phyloP scores from a whole-genome alignment of 2,797 vertebrate species.

The Phalloptychus januarius region DNA sequence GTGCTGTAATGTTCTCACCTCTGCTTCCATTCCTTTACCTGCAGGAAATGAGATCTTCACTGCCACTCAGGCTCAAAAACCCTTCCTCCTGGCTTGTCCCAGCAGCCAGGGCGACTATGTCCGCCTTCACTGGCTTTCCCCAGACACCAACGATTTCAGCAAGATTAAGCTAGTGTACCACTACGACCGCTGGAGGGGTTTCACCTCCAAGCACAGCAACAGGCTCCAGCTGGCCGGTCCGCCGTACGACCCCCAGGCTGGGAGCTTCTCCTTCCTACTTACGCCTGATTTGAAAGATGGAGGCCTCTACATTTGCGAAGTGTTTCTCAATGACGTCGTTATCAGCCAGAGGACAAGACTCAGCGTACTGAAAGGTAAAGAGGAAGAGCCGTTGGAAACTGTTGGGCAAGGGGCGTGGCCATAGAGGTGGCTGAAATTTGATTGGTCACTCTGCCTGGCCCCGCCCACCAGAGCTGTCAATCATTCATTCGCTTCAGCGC shows the following conservation, averaged over 20 bases:
- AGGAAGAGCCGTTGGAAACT: not conserved
- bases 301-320: conserved; percentile 76
- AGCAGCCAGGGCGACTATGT: conserved; percentile 73
- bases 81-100: conserved; percentile 66
- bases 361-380: conserved; percentile 78
- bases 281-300: conserved; percentile 61
- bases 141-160: conserved; percentile 12
- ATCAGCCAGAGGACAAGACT: conserved; percentile 63
- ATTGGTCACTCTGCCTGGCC: too few relatives aligned
- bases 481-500: not conserved
- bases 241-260: conserved; percentile 46
- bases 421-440: too few relatives aligned
- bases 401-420: too few relatives aligned
- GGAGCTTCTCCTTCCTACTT: conserved; percentile 75
- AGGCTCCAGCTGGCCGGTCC: conserved; percentile 53
- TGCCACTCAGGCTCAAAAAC: conserved; percentile 35
- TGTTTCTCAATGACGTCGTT: conserved; percentile 63
- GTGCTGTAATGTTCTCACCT: conserved; percentile 23
- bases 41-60: conserved; percentile 50
- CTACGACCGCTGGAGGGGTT: conserved; percentile 77
- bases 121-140: conserved; percentile 62
- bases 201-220: not conserved
- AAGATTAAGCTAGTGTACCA: conserved; percentile 36
- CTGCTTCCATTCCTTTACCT: conserved; percentile 3
- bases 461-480: too few relatives aligned